A percentile compares a stretch with the other conserved stretches of the same genome.
phyloP scores from a whole-genome alignment of 2,888 invertebrate genomes.

The Lasioglossum leucozonium region DNA sequence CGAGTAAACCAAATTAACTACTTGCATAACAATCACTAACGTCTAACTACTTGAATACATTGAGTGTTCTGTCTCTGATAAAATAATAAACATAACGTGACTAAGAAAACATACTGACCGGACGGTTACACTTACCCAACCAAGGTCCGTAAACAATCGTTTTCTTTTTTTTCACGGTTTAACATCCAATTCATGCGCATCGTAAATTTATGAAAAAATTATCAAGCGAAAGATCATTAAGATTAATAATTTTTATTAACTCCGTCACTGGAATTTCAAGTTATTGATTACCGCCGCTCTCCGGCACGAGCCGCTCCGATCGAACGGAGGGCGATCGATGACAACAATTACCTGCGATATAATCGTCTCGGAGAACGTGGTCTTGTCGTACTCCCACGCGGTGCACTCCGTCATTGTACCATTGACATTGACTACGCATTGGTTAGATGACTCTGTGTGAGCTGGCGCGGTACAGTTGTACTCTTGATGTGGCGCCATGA shows the following conservation, averaged over 20 bases:
- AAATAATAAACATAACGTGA: neutral
- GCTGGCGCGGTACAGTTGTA: conserved; percentile 86
- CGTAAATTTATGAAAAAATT: conserved; percentile 32
- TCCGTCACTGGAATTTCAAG: conserved; percentile 47
- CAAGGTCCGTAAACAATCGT: neutral
- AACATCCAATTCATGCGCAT: conserved; percentile 28
- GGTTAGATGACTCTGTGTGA: conserved; percentile 68
- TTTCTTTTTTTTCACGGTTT: neutral
- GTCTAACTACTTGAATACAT: neutral
- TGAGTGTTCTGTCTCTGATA: neutral
- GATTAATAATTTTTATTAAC: conserved; percentile 26
- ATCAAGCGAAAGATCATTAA: conserved; percentile 28
- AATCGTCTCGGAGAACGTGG: conserved; percentile 90
- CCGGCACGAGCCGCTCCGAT: neutral
- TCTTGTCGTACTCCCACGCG: conserved; percentile 87
- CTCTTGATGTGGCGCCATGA: conserved; percentile 89
- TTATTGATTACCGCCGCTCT: conserved; percentile 34
- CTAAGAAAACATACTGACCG: conserved; percentile 38
- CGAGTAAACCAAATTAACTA: neutral
- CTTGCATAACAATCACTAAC: neutral
- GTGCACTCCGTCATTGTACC: conserved; percentile 86
- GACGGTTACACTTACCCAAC: conserved; percentile 44
- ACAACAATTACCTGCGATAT: conserved; percentile 85
- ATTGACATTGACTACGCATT: conserved; percentile 82
- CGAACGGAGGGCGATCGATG: neutral